These are phyloP conservation scores for Ptychodera flava DNA, from an alignment of 35 echinoderm and acorn worm genomes.

Conservation along the genomic window DNA sequence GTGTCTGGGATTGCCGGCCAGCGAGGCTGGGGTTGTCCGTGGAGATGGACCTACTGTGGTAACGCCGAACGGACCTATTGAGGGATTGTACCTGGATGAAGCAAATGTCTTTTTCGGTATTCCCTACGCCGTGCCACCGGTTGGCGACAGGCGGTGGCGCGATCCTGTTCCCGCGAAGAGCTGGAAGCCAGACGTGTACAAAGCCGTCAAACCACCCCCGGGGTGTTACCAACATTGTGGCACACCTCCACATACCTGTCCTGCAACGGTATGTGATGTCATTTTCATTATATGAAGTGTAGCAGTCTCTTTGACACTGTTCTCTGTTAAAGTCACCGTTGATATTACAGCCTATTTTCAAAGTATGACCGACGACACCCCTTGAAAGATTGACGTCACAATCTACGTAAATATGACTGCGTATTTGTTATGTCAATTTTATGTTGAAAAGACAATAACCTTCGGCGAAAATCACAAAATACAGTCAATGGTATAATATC, in stretches of 20 bases:
- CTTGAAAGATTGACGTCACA: too few species aligned
- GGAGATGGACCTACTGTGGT: background rate
- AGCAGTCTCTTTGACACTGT: too few species aligned
- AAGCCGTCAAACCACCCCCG: background rate
- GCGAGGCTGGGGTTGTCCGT: background rate
- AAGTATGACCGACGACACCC: too few species aligned
- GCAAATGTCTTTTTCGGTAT: slow-evolving; percentile 20
- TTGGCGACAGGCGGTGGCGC: slow-evolving; percentile 18
- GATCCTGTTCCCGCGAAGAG: background rate
- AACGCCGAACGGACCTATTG: background rate
- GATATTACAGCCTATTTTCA: too few species aligned
- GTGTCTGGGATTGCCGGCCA: too few species aligned
- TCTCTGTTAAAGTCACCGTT: too few species aligned
- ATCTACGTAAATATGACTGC: too few species aligned
- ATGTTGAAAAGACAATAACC: too few species aligned
- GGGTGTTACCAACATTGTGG: slow-evolving; percentile 22
- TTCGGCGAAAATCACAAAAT: too few species aligned
- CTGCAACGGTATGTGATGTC: background rate
- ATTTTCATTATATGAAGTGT: too few species aligned
- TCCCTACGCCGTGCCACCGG: slow-evolving; percentile 21
- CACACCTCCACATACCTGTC: slow-evolving; percentile 3
- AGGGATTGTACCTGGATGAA: slow-evolving; percentile 6
- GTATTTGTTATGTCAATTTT: too few species aligned
- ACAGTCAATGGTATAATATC: too few species aligned
- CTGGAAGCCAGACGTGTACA: background rate